phyloP scores from a whole-genome alignment of 2,797 vertebrate genomes.

The Carcharodon carcharias region DNA sequence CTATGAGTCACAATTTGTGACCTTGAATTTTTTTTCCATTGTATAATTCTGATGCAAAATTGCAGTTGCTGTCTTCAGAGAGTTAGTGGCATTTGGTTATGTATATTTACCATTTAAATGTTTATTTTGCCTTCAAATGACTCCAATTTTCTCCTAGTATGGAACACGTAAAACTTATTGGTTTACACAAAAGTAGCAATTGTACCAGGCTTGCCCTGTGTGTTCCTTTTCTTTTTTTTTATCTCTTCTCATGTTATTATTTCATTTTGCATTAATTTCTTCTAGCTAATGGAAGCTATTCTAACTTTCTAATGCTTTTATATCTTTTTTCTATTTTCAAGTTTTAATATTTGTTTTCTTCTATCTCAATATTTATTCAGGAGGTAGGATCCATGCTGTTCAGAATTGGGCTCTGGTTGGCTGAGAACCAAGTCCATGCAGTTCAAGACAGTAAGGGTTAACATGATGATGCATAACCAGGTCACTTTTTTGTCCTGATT shows the following conservation, averaged over 20 bases:
- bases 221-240: not conserved
- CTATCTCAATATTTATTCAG: not conserved
- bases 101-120: not conserved
- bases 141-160: not conserved
- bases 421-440: not conserved
- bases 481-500: not conserved
- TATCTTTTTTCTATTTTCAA: not conserved
- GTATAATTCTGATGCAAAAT: not conserved
- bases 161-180: not conserved
- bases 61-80: not conserved
- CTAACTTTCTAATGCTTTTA: not conserved
- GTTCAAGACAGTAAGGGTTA: not conserved
- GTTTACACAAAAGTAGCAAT: not conserved
- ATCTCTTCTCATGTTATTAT: not conserved
- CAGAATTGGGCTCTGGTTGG: not conserved
- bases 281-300: not conserved
- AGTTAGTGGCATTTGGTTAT: not conserved
- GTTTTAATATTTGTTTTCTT: conserved; percentile 5
- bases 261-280: not conserved
- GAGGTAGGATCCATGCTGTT: not conserved
- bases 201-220: not conserved
- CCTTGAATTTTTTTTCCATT: not conserved
- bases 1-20: not conserved
- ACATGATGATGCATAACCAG: not conserved
- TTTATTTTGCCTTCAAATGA: not conserved